Percentiles rank a stretch among this genome's conserved stretches.
Evolutionary conservation across 2,113 vertebrate species (phyloP).

Genomic region (Microtus montanus): DNA sequence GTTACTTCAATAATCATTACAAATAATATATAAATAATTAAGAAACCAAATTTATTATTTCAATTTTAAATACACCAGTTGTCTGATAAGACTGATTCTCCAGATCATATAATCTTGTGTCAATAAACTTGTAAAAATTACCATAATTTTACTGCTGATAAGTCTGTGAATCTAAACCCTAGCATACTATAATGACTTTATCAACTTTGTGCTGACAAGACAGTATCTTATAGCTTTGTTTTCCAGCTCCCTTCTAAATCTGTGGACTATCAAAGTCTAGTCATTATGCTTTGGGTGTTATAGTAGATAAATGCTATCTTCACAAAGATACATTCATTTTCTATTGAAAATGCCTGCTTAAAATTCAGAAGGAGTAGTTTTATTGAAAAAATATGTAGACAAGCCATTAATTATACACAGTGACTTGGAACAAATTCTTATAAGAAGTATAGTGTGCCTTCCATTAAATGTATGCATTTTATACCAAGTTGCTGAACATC

Average conservation of each 20-base stretch:
- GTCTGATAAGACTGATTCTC: conserved; percentile 28
- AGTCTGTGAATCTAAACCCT: conserved; percentile 58
- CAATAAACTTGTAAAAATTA: conserved; percentile 43
- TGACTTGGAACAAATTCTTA: conserved; percentile 76
- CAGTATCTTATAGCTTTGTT: conserved; percentile 60
- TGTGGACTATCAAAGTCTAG: conserved; percentile 67
- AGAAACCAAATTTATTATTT: conserved; percentile 24
- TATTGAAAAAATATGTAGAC: conserved; percentile 77
- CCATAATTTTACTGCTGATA: conserved; percentile 55
- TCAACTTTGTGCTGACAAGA: conserved; percentile 62
- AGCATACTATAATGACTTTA: conserved; percentile 49
- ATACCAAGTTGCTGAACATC: conserved; percentile 49
- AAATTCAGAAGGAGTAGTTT: conserved; percentile 79
- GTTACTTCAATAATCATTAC: background rate
- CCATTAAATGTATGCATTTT: conserved; percentile 71
- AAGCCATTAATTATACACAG: conserved; percentile 81
- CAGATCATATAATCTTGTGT: background rate
- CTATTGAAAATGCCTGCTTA: conserved; percentile 78
- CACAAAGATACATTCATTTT: conserved; percentile 74
- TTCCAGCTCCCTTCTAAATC: conserved; percentile 67
- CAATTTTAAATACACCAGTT: conserved; percentile 17
- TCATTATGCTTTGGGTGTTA: conserved; percentile 71
- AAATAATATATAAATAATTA: background rate
- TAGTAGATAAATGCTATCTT: conserved; percentile 77
- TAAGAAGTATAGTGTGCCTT: conserved; percentile 57